A percentile compares a stretch with the other conserved stretches of the same genome.
Evolutionary conservation across 2,888 invertebrate species (phyloP).

Genomic region (Drosophila cognata): DNA sequence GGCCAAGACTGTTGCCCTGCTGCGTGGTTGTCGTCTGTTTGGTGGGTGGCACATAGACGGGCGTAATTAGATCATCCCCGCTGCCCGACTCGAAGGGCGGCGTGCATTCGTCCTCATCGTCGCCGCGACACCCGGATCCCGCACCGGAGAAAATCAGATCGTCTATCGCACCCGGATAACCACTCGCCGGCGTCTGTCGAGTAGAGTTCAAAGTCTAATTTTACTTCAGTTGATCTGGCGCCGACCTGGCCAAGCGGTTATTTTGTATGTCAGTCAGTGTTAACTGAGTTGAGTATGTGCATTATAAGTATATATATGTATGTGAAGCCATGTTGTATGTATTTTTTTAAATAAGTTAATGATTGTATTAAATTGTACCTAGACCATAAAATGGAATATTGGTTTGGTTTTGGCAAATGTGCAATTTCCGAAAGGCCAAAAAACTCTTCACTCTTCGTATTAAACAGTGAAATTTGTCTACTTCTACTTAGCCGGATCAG

Average conservation of each 20-base stretch:
- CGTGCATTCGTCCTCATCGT: conserved; percentile 96
- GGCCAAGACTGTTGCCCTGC: conserved; percentile 79
- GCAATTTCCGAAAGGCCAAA: neutral
- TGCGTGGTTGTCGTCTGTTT: conserved; percentile 88
- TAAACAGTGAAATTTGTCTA: neutral
- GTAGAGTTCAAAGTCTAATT: conserved; percentile 77
- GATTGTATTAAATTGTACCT: neutral
- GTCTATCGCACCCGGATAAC: conserved; percentile 91
- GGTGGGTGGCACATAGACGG: conserved; percentile 94
- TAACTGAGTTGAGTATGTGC: conserved; percentile 54
- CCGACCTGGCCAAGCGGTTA: conserved; percentile 63
- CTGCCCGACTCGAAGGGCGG: conserved; percentile 93
- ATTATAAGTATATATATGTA: conserved; percentile 22
- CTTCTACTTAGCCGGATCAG: neutral
- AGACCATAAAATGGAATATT: neutral
- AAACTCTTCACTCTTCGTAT: neutral
- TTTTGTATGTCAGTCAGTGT: conserved; percentile 61
- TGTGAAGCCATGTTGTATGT: conserved; percentile 17
- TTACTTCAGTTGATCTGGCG: conserved; percentile 76
- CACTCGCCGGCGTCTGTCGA: conserved; percentile 92
- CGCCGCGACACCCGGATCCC: conserved; percentile 95
- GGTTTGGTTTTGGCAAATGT: neutral
- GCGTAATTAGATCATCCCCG: conserved; percentile 96
- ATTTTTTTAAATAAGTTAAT: neutral
- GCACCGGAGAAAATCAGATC: conserved; percentile 97